Conservation (phyloP, 1,140 invertebrate genomes). For the Trachymyrmex cornetzi region DNA sequence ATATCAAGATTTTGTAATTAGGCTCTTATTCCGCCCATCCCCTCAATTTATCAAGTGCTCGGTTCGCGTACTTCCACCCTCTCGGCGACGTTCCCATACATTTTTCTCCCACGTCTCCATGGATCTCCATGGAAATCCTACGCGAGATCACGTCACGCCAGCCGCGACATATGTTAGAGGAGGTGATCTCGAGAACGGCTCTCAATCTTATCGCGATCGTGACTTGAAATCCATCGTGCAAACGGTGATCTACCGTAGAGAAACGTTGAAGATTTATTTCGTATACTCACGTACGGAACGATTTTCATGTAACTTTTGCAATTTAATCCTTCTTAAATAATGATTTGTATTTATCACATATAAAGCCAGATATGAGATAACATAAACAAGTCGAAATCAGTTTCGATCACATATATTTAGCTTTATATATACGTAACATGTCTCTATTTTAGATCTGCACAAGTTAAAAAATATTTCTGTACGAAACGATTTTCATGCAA, state of each 20-base stretch:
- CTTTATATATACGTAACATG: background rate
- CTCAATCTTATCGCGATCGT: constrained; percentile 59
- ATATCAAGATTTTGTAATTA: too few species aligned
- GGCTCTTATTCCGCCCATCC: too few species aligned
- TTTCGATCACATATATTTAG: background rate
- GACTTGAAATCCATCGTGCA: constrained; percentile 52
- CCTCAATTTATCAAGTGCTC: constrained; percentile 46
- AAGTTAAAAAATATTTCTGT: background rate
- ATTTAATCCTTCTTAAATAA: background rate
- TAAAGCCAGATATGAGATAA: background rate
- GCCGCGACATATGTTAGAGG: constrained; percentile 46
- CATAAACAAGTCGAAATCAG: background rate
- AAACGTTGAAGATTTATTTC: constrained; percentile 41
- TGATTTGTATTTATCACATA: background rate
- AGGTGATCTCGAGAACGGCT: constrained; percentile 28
- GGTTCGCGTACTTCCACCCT: constrained; percentile 16
- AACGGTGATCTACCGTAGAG: constrained; percentile 12
- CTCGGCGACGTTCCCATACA: constrained; percentile 40
- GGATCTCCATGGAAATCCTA: constrained; percentile 27
- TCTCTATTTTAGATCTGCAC: background rate
- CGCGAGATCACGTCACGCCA: constrained; percentile 28
- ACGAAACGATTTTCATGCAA: too few species aligned
- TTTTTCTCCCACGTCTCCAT: constrained; percentile 33
- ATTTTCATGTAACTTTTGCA: background rate
- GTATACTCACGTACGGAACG: constrained; percentile 4